These are phyloP conservation scores for Cyanoramphus novaezelandiae DNA, from an alignment of 2,113 vertebrate genomes.

Conservation along the genomic window DNA sequence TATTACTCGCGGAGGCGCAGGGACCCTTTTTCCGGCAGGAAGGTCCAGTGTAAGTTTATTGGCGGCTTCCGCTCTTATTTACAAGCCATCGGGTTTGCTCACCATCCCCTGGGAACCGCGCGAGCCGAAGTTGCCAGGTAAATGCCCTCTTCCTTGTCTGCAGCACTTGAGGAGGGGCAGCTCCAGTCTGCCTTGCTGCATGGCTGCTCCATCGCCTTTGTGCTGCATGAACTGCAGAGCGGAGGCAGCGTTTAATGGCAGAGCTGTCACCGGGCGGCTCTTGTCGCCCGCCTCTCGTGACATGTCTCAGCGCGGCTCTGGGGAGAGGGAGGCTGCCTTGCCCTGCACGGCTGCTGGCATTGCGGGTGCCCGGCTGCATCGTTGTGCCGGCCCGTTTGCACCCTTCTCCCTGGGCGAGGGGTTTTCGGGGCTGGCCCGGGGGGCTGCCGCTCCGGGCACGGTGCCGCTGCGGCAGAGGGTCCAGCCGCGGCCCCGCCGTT, in stretches of 20 bases:
- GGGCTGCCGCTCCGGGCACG: background rate
- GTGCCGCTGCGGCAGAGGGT: background rate
- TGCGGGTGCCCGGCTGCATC: background rate
- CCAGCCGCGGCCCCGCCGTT: background rate
- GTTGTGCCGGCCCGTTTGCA: background rate
- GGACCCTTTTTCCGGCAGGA: background rate
- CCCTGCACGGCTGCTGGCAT: background rate
- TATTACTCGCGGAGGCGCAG: background rate
- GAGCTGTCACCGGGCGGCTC: background rate
- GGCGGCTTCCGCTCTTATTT: background rate
- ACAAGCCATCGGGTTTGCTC: background rate
- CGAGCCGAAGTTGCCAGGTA: slow-evolving; percentile 56
- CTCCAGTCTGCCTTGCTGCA: background rate
- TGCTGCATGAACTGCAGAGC: background rate
- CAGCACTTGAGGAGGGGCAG: background rate
- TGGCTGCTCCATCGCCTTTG: background rate
- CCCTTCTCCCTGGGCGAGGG: background rate
- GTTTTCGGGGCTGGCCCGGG: background rate
- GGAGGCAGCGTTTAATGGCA: background rate
- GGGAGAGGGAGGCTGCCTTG: background rate
- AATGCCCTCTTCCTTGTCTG: background rate
- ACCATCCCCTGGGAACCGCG: background rate
- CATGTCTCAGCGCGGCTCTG: background rate
- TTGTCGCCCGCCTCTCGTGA: background rate
- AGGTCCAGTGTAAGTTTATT: slow-evolving; percentile 19